Percentiles rank a stretch among this genome's conserved stretches.
Evolutionary conservation across 2,797 vertebrate genomes (phyloP).

Genomic region (Gambusia yucatana): DNA sequence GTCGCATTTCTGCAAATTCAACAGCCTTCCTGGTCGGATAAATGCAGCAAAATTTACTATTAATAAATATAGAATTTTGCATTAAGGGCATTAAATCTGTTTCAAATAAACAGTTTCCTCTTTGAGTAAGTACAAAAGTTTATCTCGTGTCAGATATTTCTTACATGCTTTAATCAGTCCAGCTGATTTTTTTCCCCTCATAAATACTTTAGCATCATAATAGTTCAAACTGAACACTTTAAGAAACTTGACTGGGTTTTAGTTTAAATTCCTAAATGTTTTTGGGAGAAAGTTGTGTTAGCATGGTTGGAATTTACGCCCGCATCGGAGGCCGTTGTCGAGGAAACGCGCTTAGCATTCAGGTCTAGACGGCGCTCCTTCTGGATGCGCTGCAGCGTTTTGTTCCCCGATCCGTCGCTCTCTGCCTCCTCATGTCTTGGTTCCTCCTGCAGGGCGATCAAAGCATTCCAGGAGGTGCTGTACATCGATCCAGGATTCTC

Average conservation of each 20-base stretch:
- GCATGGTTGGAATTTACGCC: not conserved
- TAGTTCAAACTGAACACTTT: not conserved
- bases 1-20: not conserved
- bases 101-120: too few relatives aligned
- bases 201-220: not conserved
- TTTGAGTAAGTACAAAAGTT: not conserved
- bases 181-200: not conserved
- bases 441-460: slow-evolving; percentile 90
- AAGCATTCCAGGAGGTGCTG: slow-evolving; percentile 99
- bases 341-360: not conserved
- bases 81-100: not conserved
- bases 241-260: not conserved
- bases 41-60: too few relatives aligned
- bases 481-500: slow-evolving; percentile 98
- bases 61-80: not conserved
- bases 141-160: not conserved
- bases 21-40: not conserved
- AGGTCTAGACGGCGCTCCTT: not conserved
- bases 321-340: not conserved
- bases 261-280: not conserved
- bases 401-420: not conserved
- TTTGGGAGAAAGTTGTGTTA: not conserved
- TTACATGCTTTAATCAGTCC: not conserved
- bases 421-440: not conserved
- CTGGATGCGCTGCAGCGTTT: not conserved